A percentile compares a stretch with the other conserved stretches of the same genome.
phyloP scores from a whole-genome alignment of 2,797 vertebrate genomes.

The Triplophysa yarkandensis region DNA sequence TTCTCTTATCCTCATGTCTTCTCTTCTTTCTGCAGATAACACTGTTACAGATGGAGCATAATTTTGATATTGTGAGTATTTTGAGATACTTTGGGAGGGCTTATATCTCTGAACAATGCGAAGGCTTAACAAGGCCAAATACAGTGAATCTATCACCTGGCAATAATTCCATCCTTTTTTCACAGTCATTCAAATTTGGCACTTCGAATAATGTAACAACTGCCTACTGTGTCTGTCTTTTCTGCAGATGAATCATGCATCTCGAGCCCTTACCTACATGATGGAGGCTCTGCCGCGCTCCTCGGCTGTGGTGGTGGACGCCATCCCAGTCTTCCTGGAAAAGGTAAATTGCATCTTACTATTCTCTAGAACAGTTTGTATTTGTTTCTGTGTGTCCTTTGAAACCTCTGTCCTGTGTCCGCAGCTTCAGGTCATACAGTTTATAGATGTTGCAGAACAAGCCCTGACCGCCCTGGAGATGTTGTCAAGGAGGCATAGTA shows the following conservation, averaged over 20 bases:
- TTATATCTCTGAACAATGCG: not conserved
- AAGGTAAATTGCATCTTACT: conserved; percentile 77
- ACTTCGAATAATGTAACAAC: not conserved
- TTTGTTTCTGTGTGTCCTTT: not conserved
- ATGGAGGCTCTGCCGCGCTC: conserved; percentile 99
- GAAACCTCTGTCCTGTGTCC: conserved; percentile 20
- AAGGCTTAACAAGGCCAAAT: not conserved
- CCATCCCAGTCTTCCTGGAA: conserved; percentile 98
- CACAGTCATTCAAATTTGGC: not conserved
- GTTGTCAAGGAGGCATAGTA: conserved; percentile 97
- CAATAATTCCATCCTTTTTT: not conserved
- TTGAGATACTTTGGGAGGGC: not conserved
- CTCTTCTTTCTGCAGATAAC: conserved; percentile 83
- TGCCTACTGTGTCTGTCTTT: conserved; percentile 37
- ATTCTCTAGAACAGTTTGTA: not conserved
- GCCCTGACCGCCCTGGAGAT: conserved; percentile 97
- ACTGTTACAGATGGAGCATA: conserved; percentile 98
- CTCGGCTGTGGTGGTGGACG: conserved; percentile 97
- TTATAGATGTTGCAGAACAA: conserved; percentile 99
- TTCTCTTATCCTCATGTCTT: not conserved
- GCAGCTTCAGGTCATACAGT: conserved; percentile 98
- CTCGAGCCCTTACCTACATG: conserved; percentile 98
- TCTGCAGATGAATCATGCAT: conserved; percentile 97
- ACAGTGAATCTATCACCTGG: not conserved
- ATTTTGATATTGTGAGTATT: conserved; percentile 98